These are phyloP conservation scores for Elaphurus davidianus DNA, from an alignment of 2,113 vertebrate genomes.

Conservation along the genomic window DNA sequence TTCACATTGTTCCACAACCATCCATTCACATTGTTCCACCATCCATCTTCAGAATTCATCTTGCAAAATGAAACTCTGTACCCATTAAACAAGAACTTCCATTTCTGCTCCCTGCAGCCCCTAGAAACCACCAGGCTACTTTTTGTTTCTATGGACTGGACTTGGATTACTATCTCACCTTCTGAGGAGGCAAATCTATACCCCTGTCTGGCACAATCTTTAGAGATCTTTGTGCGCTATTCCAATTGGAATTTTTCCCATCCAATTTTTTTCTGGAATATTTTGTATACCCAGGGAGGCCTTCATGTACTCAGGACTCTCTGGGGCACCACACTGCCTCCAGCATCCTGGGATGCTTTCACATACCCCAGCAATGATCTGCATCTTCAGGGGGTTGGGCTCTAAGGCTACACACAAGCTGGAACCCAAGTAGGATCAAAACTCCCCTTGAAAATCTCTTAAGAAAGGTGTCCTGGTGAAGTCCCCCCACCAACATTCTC, in stretches of 20 bases:
- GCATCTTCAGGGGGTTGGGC: background rate
- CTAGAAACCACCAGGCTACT: background rate
- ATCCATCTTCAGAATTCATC: background rate
- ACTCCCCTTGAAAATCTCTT: background rate
- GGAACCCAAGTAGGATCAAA: background rate
- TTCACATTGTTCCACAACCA: background rate
- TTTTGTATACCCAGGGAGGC: background rate
- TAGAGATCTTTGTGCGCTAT: background rate
- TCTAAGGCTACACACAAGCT: background rate
- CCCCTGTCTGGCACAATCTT: background rate
- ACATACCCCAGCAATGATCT: background rate
- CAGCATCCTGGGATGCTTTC: background rate
- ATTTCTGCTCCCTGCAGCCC: background rate
- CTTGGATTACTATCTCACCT: background rate
- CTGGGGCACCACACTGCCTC: background rate
- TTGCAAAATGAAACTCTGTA: background rate
- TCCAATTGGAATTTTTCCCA: background rate
- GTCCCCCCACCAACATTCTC: accelerated
- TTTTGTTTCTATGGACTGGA: background rate
- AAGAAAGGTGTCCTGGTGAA: background rate
- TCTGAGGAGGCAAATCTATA: background rate
- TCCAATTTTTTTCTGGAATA: background rate
- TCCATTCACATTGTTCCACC: background rate
- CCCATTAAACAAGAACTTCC: background rate
- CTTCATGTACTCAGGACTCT: background rate